phyloP scores from a whole-genome alignment of 2,797 vertebrate genomes.

The Pseudochromis fuscus region DNA sequence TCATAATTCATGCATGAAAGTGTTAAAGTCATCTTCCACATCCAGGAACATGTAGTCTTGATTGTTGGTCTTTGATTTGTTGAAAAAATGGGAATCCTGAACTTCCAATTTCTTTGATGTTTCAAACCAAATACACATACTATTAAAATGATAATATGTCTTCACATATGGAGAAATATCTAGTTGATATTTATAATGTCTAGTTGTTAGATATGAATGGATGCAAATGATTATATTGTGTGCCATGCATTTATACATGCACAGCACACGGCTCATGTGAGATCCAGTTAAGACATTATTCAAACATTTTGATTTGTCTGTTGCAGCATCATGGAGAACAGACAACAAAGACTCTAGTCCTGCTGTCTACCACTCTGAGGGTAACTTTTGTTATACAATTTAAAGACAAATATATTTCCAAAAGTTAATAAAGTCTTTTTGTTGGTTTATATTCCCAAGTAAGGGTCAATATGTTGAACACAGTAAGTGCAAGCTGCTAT shows the following conservation, averaged over 20 bases:
- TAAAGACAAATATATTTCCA: not conserved
- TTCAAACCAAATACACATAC: too few relatives aligned
- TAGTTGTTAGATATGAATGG: not conserved
- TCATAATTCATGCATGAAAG: too few relatives aligned
- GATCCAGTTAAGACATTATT: not conserved
- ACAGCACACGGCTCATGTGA: not conserved
- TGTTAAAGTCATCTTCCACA: too few relatives aligned
- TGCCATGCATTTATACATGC: too few relatives aligned
- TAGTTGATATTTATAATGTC: not conserved
- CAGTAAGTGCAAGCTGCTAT: not conserved
- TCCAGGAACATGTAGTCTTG: too few relatives aligned
- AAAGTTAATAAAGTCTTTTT: not conserved
- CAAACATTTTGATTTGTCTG: constrained; percentile 13
- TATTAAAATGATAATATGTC: too few relatives aligned
- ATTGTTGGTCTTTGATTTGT: too few relatives aligned
- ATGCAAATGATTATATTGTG: not conserved
- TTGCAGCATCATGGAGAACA: constrained; percentile 71
- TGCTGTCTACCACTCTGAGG: constrained; percentile 65
- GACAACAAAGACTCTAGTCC: constrained; percentile 53
- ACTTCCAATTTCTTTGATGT: too few relatives aligned
- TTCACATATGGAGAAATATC: not conserved
- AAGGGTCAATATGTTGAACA: not conserved
- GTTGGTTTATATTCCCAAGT: constrained; percentile 2
- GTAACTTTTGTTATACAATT: constrained; percentile 52
- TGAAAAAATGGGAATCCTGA: too few relatives aligned